These are phyloP conservation scores for Paralichthys olivaceus DNA, from an alignment of 2,113 vertebrate genomes.

Conservation along the genomic window DNA sequence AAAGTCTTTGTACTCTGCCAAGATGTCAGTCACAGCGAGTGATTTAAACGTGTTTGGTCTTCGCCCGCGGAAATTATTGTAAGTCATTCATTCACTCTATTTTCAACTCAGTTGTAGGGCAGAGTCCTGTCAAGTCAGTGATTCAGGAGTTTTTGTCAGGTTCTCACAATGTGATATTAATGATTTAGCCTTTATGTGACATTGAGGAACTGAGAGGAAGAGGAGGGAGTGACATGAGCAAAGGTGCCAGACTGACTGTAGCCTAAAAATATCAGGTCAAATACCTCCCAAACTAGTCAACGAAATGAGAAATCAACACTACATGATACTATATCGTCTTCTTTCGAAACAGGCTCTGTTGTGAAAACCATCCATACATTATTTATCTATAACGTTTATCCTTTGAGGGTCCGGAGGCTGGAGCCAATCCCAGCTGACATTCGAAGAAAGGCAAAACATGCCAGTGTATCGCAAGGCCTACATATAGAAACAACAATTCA, in stretches of 20 bases:
- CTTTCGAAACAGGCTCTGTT: too few species aligned
- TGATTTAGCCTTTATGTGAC: not conserved
- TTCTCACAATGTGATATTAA: slow-evolving; percentile 18
- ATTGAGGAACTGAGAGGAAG: not conserved
- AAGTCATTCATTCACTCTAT: not conserved
- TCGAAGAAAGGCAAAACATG: too few species aligned
- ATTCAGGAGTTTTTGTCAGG: slow-evolving; percentile 14
- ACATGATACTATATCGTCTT: too few species aligned
- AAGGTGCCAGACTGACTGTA: not conserved
- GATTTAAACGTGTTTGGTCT: slow-evolving; percentile 21
- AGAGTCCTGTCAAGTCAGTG: slow-evolving; percentile 16
- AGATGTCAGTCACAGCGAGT: slow-evolving; percentile 25
- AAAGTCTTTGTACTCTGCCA: slow-evolving; percentile 19
- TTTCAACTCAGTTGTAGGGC: not conserved
- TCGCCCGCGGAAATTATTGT: slow-evolving; percentile 8
- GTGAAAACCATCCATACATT: too few species aligned
- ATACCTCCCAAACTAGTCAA: too few species aligned
- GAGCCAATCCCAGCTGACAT: too few species aligned
- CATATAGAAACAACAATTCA: too few species aligned
- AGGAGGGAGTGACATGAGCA: not conserved
- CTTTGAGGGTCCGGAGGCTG: too few species aligned
- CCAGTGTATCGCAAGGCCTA: too few species aligned
- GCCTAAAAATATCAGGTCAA: slow-evolving; percentile 9
- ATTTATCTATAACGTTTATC: too few species aligned
- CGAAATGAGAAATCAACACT: too few species aligned